Evolutionary conservation across 2,797 vertebrate species (phyloP).

Genomic region (Mormyrops boulengeri): DNA sequence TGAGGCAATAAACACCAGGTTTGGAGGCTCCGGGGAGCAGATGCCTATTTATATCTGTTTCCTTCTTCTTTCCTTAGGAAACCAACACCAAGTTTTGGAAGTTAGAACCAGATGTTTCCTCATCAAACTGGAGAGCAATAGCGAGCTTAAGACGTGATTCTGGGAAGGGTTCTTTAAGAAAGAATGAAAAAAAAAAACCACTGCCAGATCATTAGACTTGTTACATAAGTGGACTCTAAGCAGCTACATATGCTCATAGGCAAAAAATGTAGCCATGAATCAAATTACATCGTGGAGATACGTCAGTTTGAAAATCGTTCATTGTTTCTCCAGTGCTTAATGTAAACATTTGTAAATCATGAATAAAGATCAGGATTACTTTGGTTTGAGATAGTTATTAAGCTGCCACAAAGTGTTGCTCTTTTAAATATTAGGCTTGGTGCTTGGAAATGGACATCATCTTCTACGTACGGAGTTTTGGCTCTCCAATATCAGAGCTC

Average conservation of each 20-base stretch:
- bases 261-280: background rate
- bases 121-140: background rate
- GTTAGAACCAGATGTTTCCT: conserved; percentile 32
- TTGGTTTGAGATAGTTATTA: background rate
- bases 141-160: background rate
- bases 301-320: background rate
- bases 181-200: background rate
- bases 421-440: background rate
- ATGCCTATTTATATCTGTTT: conserved; percentile 35
- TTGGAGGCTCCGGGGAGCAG: conserved; percentile 35
- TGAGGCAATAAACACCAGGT: conserved; percentile 28
- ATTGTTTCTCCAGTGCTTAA: background rate
- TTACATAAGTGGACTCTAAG: conserved; percentile 17
- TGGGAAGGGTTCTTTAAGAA: conserved; percentile 4
- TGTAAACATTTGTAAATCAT: background rate
- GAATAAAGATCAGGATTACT: background rate
- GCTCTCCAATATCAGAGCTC: background rate
- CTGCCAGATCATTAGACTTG: conserved; percentile 1
- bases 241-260: conserved; percentile 4
- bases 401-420: background rate
- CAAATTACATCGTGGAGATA: conserved; percentile 12
- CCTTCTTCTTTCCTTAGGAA: conserved; percentile 15
- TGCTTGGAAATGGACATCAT: background rate
- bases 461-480: background rate
- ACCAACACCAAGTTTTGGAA: conserved; percentile 28